These are phyloP conservation scores for Tillus elongatus DNA, from an alignment of 2,888 invertebrate species.

Conservation along the genomic window DNA sequence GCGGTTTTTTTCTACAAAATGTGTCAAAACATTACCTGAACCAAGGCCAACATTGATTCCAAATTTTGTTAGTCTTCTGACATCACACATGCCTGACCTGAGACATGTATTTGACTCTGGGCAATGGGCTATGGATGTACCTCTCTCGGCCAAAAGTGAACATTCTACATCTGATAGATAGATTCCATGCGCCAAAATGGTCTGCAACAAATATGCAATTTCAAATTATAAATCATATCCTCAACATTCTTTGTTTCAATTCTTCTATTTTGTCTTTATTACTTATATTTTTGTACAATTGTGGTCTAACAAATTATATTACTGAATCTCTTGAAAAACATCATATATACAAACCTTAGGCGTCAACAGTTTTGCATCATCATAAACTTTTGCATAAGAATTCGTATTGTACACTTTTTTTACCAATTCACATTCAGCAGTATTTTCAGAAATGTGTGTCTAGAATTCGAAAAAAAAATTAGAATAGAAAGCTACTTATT, in stretches of 20 bases:
- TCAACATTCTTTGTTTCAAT: no score
- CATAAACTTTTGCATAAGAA: constrained; percentile 69
- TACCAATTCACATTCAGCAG: constrained; percentile 61
- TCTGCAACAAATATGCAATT: constrained; percentile 51
- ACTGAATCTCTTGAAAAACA: no score
- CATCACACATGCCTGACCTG: constrained; percentile 73
- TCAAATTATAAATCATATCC: no score
- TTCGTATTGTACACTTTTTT: constrained; percentile 44
- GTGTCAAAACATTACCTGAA: constrained; percentile 54
- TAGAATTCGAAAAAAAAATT: no score
- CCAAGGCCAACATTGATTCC: constrained; percentile 74
- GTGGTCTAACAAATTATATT: no score
- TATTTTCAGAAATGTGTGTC: constrained; percentile 81
- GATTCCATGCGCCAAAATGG: constrained; percentile 77
- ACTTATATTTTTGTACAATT: no score
- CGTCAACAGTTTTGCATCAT: constrained; percentile 62
- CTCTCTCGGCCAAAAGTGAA: constrained; percentile 48
- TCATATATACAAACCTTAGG: no score
- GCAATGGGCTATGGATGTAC: constrained; percentile 72
- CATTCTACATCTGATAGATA: constrained; percentile 65
- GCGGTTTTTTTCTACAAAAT: no score
- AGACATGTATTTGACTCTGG: constrained; percentile 78
- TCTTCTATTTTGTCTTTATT: no score
- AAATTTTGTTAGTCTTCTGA: constrained; percentile 52
- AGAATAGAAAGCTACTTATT: no score